Base-by-base conservation (phyloP, 2,113 vertebrate species). In the Colaptes auratus region DNA sequence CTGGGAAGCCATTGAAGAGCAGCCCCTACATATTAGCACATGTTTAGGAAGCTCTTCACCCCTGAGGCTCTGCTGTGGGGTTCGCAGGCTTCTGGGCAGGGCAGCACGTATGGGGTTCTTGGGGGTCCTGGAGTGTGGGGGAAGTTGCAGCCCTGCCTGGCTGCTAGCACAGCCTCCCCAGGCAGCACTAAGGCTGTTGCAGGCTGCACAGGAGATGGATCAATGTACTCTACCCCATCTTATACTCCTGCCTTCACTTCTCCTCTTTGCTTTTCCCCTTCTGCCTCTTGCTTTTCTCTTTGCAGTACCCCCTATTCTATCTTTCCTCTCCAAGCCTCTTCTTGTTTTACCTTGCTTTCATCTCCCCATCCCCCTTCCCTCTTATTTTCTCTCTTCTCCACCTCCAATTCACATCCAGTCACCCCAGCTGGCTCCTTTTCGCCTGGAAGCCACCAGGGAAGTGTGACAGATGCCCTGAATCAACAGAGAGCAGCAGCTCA, bases 391-490 rank as follows among this genome's bases (percentile, higher is more conserved):
- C 44, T 83, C 50, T 18, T 31, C 35, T 83, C 50, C 50, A 64
- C 55, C 80, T 60, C 73, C 3, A 20, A 91, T 84, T 87, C 85
- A 83, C 42, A 84, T 92, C 63, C 72, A 83, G 8, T 67, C 67
- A 76, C 50, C 81, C 89, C 87, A 74, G 86, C 73, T 91, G 94
- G 79, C 83, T 89, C 56, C 64, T 90, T 28, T 80, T 94, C 92
- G 91, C 88, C 69, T 64, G 50, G 69, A 94, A 82, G 77, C 75
- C 27, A 7, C n/a, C 48, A 6, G 59, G 31, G 71, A 95, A 39
- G n/a, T 74, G 56, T 72, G 89, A 92, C 90, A 93, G 96, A 96
- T 96, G 90, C 91, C 42, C 70, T 30, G 8, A 65, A 94, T 92
- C 97, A 95, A 96, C 87, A 88, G 28, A 69, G 75, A 92, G 61